Evolutionary conservation across 2,888 invertebrate species (phyloP).

Genomic region (Leptopterna dolabrata): DNA sequence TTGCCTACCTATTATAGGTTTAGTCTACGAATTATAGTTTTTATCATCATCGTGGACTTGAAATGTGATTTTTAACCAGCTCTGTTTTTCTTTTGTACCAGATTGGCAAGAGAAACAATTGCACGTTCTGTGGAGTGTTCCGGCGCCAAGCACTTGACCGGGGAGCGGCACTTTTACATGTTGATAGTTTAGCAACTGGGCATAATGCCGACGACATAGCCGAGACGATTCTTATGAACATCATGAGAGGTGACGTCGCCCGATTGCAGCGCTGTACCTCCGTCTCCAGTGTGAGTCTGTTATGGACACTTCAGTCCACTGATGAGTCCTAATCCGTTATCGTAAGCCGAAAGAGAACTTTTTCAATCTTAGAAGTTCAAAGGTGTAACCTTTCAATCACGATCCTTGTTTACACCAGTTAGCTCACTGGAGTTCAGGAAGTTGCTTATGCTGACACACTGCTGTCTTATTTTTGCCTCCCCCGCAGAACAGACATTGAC

Average conservation of each 20-base stretch:
- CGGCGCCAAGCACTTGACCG: constrained; percentile 95
- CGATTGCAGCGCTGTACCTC: constrained; percentile 91
- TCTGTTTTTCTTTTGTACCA: constrained; percentile 62
- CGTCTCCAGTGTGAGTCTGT: constrained; percentile 81
- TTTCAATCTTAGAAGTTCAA: no score
- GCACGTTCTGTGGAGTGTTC: constrained; percentile 96
- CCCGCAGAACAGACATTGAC: no score
- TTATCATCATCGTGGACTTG: no score
- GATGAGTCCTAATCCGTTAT: no score
- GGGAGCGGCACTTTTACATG: constrained; percentile 88
- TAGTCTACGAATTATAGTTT: no score
- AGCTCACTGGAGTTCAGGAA: no score
- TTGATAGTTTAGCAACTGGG: constrained; percentile 95
- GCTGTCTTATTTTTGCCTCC: no score
- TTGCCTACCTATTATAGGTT: no score
- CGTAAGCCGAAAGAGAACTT: no score
- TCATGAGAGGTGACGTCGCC: constrained; percentile 95
- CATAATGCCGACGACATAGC: constrained; percentile 98
- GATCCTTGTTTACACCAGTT: no score
- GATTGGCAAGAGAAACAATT: constrained; percentile 92
- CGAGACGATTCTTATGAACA: constrained; percentile 98
- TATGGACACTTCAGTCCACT: background rate
- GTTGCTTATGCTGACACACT: no score
- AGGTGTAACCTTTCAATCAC: no score
- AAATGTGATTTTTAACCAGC: background rate